These are phyloP conservation scores for Xylophagus ater DNA, from an alignment of 2,888 invertebrate species.

Conservation along the genomic window DNA sequence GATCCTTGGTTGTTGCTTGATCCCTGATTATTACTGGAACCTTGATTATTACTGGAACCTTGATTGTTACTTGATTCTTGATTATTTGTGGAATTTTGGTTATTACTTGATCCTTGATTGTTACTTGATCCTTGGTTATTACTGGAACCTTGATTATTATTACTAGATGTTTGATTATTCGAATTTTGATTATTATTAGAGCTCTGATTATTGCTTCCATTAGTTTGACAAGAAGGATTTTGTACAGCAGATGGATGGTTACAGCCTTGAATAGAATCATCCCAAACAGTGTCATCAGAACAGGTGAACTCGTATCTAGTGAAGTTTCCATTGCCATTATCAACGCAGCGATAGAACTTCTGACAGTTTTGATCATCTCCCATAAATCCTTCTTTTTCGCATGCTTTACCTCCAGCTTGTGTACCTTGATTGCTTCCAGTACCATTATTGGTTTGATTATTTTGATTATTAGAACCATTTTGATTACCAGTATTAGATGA, in stretches of 20 bases:
- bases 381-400: slow-evolving; percentile 29
- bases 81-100: slow-evolving; percentile 16
- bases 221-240: slow-evolving; percentile 19
- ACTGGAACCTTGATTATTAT: slow-evolving; percentile 14
- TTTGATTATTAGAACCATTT: background rate
- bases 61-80: slow-evolving; percentile 13
- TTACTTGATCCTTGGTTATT: slow-evolving; percentile 9
- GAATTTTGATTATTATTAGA: slow-evolving; percentile 14
- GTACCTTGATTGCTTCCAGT: no score
- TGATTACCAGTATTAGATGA: slow-evolving; percentile 1
- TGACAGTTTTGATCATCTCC: slow-evolving; percentile 37
- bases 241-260: slow-evolving; percentile 17
- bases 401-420: slow-evolving; percentile 28
- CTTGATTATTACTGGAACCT: slow-evolving; percentile 16
- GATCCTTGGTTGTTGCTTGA: slow-evolving; percentile 16
- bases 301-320: slow-evolving; percentile 40
- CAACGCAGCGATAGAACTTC: slow-evolving; percentile 43
- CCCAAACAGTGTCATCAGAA: slow-evolving; percentile 42
- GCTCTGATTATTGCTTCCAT: slow-evolving; percentile 15
- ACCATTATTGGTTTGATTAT: no score
- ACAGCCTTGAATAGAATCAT: slow-evolving; percentile 41
- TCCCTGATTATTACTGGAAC: slow-evolving; percentile 9
- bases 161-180: slow-evolving; percentile 9
- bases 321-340: slow-evolving; percentile 32
- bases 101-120: slow-evolving; percentile 14